Conservation (phyloP, 92 coral and sea anemone species). For the Blastomussa wellsi region DNA sequence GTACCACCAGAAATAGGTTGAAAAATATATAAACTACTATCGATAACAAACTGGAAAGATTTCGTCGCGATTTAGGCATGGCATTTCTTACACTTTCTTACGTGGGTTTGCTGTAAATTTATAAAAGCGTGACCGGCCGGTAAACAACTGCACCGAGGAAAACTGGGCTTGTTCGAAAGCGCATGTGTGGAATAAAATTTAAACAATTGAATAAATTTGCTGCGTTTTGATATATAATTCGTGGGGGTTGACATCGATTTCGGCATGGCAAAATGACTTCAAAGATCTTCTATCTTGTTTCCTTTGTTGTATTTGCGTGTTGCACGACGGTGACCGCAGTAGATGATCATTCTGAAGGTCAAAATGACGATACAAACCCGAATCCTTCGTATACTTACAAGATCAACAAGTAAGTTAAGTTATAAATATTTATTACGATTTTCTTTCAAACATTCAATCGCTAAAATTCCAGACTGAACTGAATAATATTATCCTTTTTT, state of each 20-base stretch:
- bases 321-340: neutral
- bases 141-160: neutral
- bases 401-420: slow-evolving; percentile 38
- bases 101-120: neutral
- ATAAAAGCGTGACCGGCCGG: neutral
- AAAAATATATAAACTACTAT: neutral
- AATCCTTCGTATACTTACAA: slow-evolving; percentile 21
- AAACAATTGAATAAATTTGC: neutral
- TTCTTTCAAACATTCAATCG: slow-evolving; percentile 3
- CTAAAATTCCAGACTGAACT: slow-evolving; percentile 12
- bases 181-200: neutral
- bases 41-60: neutral
- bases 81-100: neutral
- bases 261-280: slow-evolving; percentile 5
- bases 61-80: neutral
- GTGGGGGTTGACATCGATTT: neutral
- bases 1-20: too few relatives aligned
- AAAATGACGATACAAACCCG: neutral
- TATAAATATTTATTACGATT: neutral
- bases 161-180: neutral
- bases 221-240: slow-evolving; percentile 1
- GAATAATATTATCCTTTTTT: slow-evolving; percentile 16
- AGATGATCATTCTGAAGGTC: neutral
- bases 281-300: neutral
- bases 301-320: neutral